A percentile compares a stretch with the other conserved stretches of the same genome.
phyloP scores from a whole-genome alignment of 2,888 invertebrate genomes.

The Oscheius myriophilus region DNA sequence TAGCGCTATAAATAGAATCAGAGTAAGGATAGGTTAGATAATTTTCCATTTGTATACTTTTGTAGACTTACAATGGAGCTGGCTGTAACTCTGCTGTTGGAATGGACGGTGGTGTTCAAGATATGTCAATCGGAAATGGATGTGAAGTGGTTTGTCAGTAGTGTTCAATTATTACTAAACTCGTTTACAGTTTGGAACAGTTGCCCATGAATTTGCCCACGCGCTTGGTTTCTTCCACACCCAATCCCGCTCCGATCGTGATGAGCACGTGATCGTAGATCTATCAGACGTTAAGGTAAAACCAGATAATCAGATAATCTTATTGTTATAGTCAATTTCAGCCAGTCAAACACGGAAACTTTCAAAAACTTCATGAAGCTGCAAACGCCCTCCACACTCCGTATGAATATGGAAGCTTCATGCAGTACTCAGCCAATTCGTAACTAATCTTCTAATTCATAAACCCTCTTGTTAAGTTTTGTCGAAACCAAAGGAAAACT shows the following conservation, averaged over 20 bases:
- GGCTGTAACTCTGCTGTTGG: not conserved
- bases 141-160: not conserved
- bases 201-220: slow-evolving; percentile 4
- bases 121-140: not conserved
- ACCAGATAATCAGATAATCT: no score
- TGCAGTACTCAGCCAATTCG: not conserved
- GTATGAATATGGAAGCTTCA: slow-evolving; percentile 1
- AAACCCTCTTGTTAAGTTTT: not conserved
- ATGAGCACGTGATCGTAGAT: not conserved
- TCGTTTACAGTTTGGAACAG: not conserved
- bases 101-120: slow-evolving; percentile 4
- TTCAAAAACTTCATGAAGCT: not conserved
- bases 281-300: not conserved
- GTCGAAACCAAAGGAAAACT: not conserved
- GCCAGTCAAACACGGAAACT: not conserved
- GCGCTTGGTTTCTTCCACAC: slow-evolving; percentile 1
- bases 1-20: not conserved
- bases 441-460: not conserved
- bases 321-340: not conserved
- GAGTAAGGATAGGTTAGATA: not conserved
- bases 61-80: not conserved
- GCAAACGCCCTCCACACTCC: not conserved
- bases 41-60: not conserved
- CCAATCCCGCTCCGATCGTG: slow-evolving; percentile 1
- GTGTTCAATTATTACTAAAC: not conserved